A percentile compares a stretch with the other conserved stretches of the same genome.
These are phyloP conservation scores for Pardalotus punctatus DNA, from an alignment of 2,113 vertebrate genomes.

Conservation along the genomic window DNA sequence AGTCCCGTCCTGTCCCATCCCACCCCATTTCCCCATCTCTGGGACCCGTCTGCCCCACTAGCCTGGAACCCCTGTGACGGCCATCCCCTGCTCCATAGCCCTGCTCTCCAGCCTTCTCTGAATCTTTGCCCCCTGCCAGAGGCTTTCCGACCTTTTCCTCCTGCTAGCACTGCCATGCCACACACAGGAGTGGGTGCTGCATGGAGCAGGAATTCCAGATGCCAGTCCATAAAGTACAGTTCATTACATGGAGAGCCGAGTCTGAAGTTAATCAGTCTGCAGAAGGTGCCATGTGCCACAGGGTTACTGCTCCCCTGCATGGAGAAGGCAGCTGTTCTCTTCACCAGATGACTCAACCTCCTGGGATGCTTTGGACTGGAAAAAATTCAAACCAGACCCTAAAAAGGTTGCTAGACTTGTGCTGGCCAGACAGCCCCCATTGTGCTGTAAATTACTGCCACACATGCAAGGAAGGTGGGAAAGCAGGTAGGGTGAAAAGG, in stretches of 20 bases:
- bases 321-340: neutral
- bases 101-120: neutral
- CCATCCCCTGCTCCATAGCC: neutral
- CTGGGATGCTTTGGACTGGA: neutral
- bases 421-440: neutral
- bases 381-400: constrained; percentile 12
- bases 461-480: neutral
- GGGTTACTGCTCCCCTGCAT: neutral
- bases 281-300: neutral
- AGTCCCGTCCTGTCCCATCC: neutral
- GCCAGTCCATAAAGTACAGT: neutral
- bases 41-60: neutral
- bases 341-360: neutral
- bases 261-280: neutral
- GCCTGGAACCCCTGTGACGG: neutral
- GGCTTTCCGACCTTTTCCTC: neutral
- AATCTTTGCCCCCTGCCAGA: neutral
- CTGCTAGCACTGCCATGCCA: neutral
- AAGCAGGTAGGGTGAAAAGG: neutral
- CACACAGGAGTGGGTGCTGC: neutral
- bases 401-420: neutral
- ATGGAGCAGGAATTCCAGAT: neutral
- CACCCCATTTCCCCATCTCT: neutral
- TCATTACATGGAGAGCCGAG: neutral
- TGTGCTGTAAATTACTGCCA: neutral